phyloP scores from a whole-genome alignment of 2,113 vertebrate genomes.

The Buteo buteo region DNA sequence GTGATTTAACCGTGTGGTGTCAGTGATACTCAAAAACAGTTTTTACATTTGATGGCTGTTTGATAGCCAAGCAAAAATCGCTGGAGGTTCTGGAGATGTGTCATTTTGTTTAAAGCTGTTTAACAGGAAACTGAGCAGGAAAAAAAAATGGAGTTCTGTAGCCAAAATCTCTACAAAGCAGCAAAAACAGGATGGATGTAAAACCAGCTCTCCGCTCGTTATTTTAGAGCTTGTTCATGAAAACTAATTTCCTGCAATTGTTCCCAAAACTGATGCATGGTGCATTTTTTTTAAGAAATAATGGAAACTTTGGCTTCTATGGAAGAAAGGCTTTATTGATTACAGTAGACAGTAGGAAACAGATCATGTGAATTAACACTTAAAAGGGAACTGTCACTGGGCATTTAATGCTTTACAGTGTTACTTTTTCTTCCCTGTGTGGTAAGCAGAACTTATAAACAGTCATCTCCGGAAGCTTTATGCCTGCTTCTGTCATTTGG shows the following conservation, averaged over 20 bases:
- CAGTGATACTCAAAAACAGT: not conserved
- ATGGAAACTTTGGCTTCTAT: not conserved
- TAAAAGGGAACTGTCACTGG: not conserved
- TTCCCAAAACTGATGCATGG: not conserved
- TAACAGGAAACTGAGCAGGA: not conserved
- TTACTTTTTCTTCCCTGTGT: not conserved
- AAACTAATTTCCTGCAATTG: slow-evolving; percentile 23
- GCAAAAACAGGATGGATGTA: not conserved
- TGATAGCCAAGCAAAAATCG: not conserved
- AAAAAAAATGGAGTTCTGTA: not conserved
- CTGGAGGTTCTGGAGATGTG: not conserved
- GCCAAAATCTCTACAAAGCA: not conserved
- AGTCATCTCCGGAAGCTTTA: not conserved
- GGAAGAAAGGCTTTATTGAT: not conserved
- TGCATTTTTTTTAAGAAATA: not conserved
- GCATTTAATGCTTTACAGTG: not conserved
- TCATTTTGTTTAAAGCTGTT: not conserved
- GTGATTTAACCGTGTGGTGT: not conserved
- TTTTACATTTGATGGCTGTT: not conserved
- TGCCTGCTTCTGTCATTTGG: not conserved
- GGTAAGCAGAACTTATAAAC: not conserved
- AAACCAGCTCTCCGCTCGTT: not conserved
- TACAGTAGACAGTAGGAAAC: not conserved
- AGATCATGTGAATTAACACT: not conserved
- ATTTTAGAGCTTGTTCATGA: not conserved